These are phyloP conservation scores for Myotis findleyi DNA, from an alignment of 2,797 vertebrate genomes.

Conservation along the genomic window DNA sequence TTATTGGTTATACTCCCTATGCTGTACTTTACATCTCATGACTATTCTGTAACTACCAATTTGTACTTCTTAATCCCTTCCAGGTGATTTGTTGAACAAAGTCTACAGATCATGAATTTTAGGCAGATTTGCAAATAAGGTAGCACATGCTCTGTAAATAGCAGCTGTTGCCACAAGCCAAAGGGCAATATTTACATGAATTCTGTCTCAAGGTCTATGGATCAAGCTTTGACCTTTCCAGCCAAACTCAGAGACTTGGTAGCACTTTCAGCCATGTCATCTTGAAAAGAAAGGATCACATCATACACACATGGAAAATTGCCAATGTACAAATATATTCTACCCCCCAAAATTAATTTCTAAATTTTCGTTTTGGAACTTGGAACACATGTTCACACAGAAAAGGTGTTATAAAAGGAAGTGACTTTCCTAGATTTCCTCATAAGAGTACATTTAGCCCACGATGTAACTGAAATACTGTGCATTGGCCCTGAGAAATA, in stretches of 20 bases:
- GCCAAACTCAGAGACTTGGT: conserved; percentile 50
- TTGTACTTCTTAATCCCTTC: neutral
- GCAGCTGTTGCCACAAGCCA: conserved; percentile 71
- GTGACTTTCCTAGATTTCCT: conserved; percentile 39
- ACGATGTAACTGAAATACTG: neutral
- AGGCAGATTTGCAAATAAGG: conserved; percentile 73
- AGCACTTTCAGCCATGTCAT: conserved; percentile 39
- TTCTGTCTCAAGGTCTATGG: conserved; percentile 70
- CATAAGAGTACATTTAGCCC: conserved; percentile 38
- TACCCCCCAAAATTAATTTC: conserved; percentile 31
- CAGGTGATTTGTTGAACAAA: conserved; percentile 64
- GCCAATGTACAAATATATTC: conserved; percentile 53
- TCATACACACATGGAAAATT: conserved; percentile 52
- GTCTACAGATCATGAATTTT: conserved; percentile 74
- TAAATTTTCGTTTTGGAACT: conserved; percentile 44
- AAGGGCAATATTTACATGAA: conserved; percentile 78
- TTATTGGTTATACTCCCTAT: neutral
- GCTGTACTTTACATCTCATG: neutral
- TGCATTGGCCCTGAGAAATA: conserved; percentile 26
- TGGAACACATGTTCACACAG: conserved; percentile 33
- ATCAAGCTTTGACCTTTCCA: conserved; percentile 61
- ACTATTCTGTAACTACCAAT: neutral
- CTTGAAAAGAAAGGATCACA: conserved; percentile 54
- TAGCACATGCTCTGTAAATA: conserved; percentile 73
- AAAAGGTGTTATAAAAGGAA: conserved; percentile 35